These are phyloP conservation scores for Caenorhabditis angaria DNA, from an alignment of 2,888 invertebrate species.

Conservation along the genomic window DNA sequence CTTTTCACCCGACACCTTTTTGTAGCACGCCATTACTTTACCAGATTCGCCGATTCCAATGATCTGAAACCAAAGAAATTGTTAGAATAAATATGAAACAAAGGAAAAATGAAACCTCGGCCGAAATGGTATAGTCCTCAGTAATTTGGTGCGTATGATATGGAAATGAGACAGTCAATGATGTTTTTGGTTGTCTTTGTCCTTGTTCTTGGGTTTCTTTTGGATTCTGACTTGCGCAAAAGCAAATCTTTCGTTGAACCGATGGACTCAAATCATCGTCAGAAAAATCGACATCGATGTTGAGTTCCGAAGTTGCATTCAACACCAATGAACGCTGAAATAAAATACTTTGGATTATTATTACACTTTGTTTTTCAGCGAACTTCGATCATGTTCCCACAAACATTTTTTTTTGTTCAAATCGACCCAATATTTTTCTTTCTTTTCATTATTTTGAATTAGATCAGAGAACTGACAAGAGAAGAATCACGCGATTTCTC, in stretches of 20 bases:
- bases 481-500: slow-evolving; percentile 2
- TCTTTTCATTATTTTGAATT: not conserved
- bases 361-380: not conserved
- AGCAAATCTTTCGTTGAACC: slow-evolving; percentile 59
- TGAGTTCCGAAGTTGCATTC: slow-evolving; percentile 58
- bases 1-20: slow-evolving; percentile 81
- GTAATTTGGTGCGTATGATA: slow-evolving; percentile 66
- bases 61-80: too few species aligned
- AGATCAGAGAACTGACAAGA: not conserved
- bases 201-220: slow-evolving; percentile 58
- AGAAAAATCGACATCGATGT: slow-evolving; percentile 57
- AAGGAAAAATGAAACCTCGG: slow-evolving; percentile 49
- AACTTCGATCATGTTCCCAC: not conserved
- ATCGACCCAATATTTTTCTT: not conserved
- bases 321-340: slow-evolving; percentile 63
- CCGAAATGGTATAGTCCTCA: slow-evolving; percentile 69
- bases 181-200: slow-evolving; percentile 42
- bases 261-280: slow-evolving; percentile 55
- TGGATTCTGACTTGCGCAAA: slow-evolving; percentile 61
- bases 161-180: slow-evolving; percentile 56
- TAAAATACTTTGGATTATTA: not conserved
- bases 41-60: slow-evolving; percentile 97
- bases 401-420: not conserved
- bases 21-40: slow-evolving; percentile 93
- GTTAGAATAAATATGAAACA: slow-evolving; percentile 5